Conservation (phyloP, 2,888 invertebrate genomes). For the Argyra leucocephala region DNA sequence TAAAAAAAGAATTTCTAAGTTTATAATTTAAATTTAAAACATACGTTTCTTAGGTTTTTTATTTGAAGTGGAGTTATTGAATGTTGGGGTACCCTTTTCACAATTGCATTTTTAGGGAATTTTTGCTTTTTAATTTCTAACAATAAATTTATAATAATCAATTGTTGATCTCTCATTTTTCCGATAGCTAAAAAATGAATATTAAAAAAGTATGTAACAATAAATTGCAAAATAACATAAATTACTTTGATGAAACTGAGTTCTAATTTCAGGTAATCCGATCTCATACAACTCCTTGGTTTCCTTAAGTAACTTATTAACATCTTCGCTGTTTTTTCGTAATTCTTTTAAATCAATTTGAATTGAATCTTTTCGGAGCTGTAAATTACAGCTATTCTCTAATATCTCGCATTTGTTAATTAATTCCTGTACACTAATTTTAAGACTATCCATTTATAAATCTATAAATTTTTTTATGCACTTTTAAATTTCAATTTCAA, state of each 20-base stretch:
- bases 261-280: conserved; percentile 22
- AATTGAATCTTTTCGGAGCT: conserved; percentile 26
- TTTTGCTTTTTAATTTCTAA: conserved; percentile 12
- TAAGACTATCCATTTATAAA: conserved; percentile 19
- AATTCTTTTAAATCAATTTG: conserved; percentile 22
- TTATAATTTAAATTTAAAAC: too few species aligned
- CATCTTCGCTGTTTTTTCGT: conserved; percentile 19
- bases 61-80: too few species aligned
- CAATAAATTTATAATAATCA: conserved; percentile 7
- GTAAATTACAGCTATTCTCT: conserved; percentile 27
- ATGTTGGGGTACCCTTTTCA: not conserved
- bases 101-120: too few species aligned
- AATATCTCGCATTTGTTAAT: conserved; percentile 24
- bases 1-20: too few species aligned
- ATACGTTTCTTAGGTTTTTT: too few species aligned
- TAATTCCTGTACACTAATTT: conserved; percentile 12
- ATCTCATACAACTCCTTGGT: conserved; percentile 23
- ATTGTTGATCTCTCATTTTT: conserved; percentile 13
- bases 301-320: conserved; percentile 22
- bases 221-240: too few species aligned
- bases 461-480: too few species aligned
- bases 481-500: too few species aligned
- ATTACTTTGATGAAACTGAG: not conserved
- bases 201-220: not conserved
- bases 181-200: not conserved